Evolutionary conservation across 2,113 vertebrate genomes (phyloP), one percentile per base, ranked within the genome.

Genomic region (Alouatta palliata): DNA sequence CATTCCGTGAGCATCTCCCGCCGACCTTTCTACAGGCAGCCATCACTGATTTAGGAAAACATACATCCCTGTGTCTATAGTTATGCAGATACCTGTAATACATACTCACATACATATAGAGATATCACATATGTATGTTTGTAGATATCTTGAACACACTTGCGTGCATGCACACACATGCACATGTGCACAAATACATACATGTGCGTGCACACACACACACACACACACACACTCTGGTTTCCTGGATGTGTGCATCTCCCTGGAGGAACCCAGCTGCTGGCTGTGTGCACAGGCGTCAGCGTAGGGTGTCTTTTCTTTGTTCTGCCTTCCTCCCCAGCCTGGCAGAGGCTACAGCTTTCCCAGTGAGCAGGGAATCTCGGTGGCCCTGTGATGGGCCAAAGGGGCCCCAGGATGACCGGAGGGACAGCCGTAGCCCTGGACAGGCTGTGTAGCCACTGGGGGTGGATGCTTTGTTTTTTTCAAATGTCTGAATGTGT

Each of bases 281-380:
- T 4, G 1, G 0, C 25, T 3, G 6, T 1, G 23, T 8, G 32
- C 10, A 14, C 30, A 0, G 52, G 76, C 52, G 3, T 14, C 20
- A 4, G 75, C 0, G 6, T 32, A 17, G 47, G 25, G 30, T 82
- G 19, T 35, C 6, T 12, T 52, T 37, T 25, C 20, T 25, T 11
- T 64, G 20, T 19, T 40, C 47, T 9, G 8, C 35, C 47, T 73
- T 43, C 70, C 75, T 43, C 30, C n/a, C 37, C 14, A 23, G 83
- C 75, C 83, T 93, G 52, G 8, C 35, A 23, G 43, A n/a, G 47
- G 37, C 27, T 20, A 6, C 32, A 27, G 61, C 61, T 61, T 64
- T 81, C 49, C 37, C 80, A 45, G 73, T n/a, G 40, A 16, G 8
- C 43, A 21, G 45, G 45, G 71, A 80, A 27, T 20, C 73, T n/a